Percentiles rank a stretch among this genome's conserved stretches.
phyloP scores from a whole-genome alignment of 2,888 invertebrate genomes.

The Tachystola acroxantha region DNA sequence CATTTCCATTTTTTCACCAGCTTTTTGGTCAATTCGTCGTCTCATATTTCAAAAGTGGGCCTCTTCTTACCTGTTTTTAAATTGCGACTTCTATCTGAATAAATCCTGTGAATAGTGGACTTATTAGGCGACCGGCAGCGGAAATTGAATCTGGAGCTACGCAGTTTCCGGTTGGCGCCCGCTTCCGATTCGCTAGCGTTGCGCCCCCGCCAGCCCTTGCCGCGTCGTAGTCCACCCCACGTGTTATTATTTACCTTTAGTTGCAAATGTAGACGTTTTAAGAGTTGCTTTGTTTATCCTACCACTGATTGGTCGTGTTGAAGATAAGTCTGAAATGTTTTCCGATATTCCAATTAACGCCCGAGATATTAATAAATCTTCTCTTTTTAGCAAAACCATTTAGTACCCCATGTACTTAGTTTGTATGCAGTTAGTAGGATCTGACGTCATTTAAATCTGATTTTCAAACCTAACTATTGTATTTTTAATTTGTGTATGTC shows the following conservation, averaged over 20 bases:
- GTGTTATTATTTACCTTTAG: conserved; percentile 40
- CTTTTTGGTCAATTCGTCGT: no score
- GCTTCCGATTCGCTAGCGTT: conserved; percentile 38
- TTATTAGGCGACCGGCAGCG: conserved; percentile 66
- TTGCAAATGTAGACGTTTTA: conserved; percentile 22
- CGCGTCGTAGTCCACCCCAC: conserved; percentile 15
- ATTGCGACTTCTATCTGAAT: conserved; percentile 32
- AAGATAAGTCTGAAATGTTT: no score
- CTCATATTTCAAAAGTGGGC: conserved; percentile 2
- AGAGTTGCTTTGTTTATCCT: neutral
- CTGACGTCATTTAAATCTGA: no score
- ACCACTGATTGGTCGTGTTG: no score
- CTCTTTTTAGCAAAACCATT: no score
- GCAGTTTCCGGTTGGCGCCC: conserved; percentile 64
- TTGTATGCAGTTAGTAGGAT: no score
- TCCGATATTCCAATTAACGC: no score
- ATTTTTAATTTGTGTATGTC: no score
- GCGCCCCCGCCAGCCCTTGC: conserved; percentile 7
- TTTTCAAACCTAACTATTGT: no score
- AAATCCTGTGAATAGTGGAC: conserved; percentile 57
- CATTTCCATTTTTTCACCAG: no score
- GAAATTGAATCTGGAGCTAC: conserved; percentile 74
- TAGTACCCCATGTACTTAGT: no score
- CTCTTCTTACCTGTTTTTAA: conserved; percentile 6
- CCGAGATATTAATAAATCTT: no score